Evolutionary conservation across 2,113 vertebrate genomes (phyloP), one percentile per base, ranked within the genome.

Genomic region (Eolophus roseicapilla): DNA sequence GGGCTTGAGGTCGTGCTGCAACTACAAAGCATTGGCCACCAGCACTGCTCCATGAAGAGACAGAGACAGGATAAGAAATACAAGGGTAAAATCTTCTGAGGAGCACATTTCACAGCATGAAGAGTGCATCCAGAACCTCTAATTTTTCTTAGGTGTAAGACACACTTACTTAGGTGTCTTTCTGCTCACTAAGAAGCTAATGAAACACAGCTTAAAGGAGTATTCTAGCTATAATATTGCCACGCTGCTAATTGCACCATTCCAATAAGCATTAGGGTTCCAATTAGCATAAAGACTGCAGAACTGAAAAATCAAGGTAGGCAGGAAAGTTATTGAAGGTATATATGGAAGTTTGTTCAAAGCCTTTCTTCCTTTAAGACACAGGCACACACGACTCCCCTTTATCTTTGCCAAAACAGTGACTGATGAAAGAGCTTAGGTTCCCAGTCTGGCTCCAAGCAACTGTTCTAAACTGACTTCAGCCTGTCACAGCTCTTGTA

Each of bases 121-220:
- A 83, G 33, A 82, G 6, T 33, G 27, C 25, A 60, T 41, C 41
- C 64, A 79, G 95, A 55, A 71, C 46, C 28, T 75, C 78, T 37
- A 44, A 5, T 52, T 88, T 55, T 76, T n/a, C 57, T 59, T 59
- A 35, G 13, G 57, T 35, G 33, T 35, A 59, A 59, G 57, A 59
- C 33, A 59, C 33, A 86, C 69, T 49, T 73, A 86, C 69, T 49
- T 73, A 37, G 50, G 88, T 86, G 63, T 79, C 84, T 89, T 95
- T 91, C 85, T 93, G 86, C 83, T 95, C 92, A 50, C 57, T 70
- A 95, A 94, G 77, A 86, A 75, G 90, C 13, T 65, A 59, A 17
- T 25, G 50, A 77, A 82, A 74, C 67, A 52, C 4, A 84, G 82
- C 78, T 69, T 44, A 79, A 86, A 86, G 35, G 43, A 88, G 24